A percentile compares a stretch with the other conserved stretches of the same genome.
These are phyloP conservation scores for Todiramphus saurophagus DNA, from an alignment of 2,113 vertebrate genomes.

Conservation along the genomic window DNA sequence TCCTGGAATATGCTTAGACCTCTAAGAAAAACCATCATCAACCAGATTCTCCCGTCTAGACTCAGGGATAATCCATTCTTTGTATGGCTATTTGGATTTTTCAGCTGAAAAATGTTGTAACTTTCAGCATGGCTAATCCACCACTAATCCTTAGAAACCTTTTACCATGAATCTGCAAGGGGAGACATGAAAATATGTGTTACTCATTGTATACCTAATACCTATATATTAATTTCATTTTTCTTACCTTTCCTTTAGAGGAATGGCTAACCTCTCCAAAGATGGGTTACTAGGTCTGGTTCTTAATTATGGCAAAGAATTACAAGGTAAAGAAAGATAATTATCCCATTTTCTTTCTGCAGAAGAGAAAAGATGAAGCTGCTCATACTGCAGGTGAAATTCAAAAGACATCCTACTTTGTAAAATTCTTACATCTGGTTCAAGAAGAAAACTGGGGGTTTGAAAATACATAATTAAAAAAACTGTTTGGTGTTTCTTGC, in stretches of 20 bases:
- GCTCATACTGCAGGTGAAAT: not conserved
- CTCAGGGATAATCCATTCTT: not conserved
- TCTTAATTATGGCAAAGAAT: not conserved
- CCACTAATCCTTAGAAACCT: constrained; percentile 17
- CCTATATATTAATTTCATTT: not conserved
- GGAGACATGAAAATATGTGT: not conserved
- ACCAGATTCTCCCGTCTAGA: not conserved
- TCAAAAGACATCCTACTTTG: not conserved
- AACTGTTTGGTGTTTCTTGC: accelerated
- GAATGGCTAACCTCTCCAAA: not conserved
- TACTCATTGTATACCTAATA: not conserved
- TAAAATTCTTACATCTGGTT: not conserved
- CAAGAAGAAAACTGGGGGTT: not conserved
- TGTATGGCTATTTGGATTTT: constrained; percentile 14
- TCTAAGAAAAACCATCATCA: not conserved
- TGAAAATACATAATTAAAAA: not conserved
- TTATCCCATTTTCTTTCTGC: not conserved
- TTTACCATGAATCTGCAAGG: not conserved
- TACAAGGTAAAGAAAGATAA: not conserved
- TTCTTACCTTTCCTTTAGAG: not conserved
- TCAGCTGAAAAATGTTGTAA: constrained; percentile 8
- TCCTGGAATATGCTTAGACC: not conserved
- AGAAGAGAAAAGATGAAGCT: not conserved
- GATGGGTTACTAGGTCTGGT: not conserved
- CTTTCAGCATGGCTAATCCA: constrained; percentile 27